Percentiles rank a stretch among this genome's conserved stretches.
Conservation (phyloP, 2,113 vertebrate genomes). For the Tragelaphus scriptus region DNA sequence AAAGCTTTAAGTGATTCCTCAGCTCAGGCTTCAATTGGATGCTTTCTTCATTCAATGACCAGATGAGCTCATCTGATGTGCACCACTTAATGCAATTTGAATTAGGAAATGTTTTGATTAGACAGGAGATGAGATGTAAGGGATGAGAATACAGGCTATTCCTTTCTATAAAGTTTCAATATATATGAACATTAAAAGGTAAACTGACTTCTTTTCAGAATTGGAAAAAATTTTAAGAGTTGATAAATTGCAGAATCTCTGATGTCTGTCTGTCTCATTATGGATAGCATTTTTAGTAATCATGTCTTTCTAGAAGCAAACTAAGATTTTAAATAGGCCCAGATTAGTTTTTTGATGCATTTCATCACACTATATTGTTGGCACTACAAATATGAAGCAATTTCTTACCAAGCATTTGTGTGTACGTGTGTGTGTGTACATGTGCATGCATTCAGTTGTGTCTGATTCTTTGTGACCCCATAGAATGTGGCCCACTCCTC, state of each 20-base stretch:
- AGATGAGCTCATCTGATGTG: conserved; percentile 55
- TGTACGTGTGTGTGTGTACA: neutral
- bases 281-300: neutral
- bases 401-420: neutral
- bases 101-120: conserved; percentile 54
- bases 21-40: conserved; percentile 17
- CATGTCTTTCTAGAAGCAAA: neutral
- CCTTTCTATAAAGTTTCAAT: neutral
- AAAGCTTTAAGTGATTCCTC: conserved; percentile 36
- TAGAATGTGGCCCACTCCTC: neutral
- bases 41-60: conserved; percentile 42
- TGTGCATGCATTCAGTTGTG: neutral
- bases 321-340: neutral
- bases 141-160: neutral
- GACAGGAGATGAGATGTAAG: conserved; percentile 1
- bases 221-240: neutral
- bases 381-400: neutral
- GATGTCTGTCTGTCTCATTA: neutral
- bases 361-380: neutral
- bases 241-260: neutral
- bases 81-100: conserved; percentile 53
- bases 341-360: neutral
- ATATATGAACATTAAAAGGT: neutral
- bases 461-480: neutral
- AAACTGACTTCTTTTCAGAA: conserved; percentile 22